Conservation (phyloP, 2,797 vertebrate species). For the Falco naumanni region DNA sequence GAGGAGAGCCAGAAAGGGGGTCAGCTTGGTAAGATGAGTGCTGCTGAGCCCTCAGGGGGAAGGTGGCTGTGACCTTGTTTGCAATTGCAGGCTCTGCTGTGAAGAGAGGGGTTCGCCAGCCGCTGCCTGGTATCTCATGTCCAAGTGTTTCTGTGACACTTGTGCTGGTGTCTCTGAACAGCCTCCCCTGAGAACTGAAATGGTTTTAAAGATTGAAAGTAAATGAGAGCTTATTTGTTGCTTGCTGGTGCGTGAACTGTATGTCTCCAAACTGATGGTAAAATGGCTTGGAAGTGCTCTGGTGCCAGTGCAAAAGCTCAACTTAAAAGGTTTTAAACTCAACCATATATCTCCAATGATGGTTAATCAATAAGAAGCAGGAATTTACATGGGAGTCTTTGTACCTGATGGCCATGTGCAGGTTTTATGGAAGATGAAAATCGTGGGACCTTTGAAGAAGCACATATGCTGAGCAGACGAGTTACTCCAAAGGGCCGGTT, state of each 20-base stretch:
- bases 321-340: neutral
- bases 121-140: rapidly evolving
- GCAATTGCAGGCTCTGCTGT: rapidly evolving
- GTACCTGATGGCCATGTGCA: neutral
- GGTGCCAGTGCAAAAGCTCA: neutral
- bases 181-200: neutral
- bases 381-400: neutral
- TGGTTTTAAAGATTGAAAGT: neutral
- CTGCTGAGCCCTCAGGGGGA: neutral
- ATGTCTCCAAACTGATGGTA: neutral
- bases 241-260: neutral
- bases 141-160: neutral
- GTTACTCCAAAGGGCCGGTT: neutral
- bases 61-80: neutral
- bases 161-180: neutral
- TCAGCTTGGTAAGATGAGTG: neutral
- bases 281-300: neutral
- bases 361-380: neutral
- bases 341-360: neutral
- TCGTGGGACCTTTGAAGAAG: neutral
- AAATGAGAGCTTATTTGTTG: neutral
- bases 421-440: slow-evolving; percentile 3
- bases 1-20: neutral
- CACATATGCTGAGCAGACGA: neutral
- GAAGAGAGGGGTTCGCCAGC: neutral